These are phyloP conservation scores for Gastrophysa polygoni DNA, from an alignment of 2,888 invertebrate species.

Conservation along the genomic window DNA sequence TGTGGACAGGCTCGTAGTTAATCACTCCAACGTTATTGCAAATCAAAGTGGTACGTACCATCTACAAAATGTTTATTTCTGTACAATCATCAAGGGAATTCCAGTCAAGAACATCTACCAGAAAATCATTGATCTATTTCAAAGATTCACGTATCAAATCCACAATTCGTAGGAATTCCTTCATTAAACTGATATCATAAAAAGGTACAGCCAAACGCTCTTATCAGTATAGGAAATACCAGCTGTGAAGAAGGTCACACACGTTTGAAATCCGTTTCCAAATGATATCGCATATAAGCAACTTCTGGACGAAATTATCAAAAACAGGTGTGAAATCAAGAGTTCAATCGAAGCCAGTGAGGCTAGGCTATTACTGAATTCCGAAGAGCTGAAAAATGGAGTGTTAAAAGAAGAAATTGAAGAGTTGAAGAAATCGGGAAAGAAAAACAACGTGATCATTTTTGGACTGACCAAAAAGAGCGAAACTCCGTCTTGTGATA, in stretches of 20 bases:
- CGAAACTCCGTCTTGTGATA: neutral
- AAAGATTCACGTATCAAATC: too few species aligned
- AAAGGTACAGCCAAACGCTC: neutral
- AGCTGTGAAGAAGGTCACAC: neutral
- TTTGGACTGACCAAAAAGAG: neutral
- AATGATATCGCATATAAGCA: neutral
- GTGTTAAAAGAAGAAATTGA: constrained; percentile 1
- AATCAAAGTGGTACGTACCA: constrained; percentile 4
- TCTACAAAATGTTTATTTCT: neutral
- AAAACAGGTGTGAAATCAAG: neutral
- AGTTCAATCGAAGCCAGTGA: constrained; percentile 3
- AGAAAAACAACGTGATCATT: constrained; percentile 3
- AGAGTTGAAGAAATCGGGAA: neutral
- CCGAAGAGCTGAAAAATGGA: neutral
- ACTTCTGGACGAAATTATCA: neutral
- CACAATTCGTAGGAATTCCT: too few species aligned
- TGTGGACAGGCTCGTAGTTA: too few species aligned
- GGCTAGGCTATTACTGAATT: neutral
- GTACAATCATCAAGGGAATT: neutral
- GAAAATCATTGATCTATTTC: neutral
- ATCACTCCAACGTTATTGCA: neutral
- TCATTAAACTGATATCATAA: neutral
- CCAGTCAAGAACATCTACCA: neutral
- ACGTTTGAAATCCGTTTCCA: neutral
- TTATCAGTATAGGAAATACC: constrained; percentile 1